A percentile compares a stretch with the other conserved stretches of the same genome.
These are phyloP conservation scores for Phrynocephalus versicolor DNA, from an alignment of 2,113 vertebrate genomes.

Conservation along the genomic window DNA sequence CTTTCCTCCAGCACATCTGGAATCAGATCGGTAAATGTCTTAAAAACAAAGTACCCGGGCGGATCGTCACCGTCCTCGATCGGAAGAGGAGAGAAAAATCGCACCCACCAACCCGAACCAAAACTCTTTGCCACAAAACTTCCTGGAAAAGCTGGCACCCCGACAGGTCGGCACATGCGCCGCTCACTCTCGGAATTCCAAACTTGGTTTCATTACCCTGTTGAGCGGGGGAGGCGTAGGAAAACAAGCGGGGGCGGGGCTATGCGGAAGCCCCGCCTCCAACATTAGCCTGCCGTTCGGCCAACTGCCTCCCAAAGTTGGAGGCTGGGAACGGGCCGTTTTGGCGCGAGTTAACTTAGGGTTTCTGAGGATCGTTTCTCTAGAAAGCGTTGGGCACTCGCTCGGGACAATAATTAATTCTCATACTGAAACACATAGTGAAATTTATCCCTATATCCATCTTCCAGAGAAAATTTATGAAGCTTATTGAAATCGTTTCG, in stretches of 20 bases:
- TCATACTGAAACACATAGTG: no score
- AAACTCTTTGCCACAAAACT: neutral
- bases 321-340: no score
- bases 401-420: no score
- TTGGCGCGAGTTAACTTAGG: neutral
- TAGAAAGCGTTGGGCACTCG: no score
- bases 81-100: neutral
- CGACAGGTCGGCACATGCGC: neutral
- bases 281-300: neutral
- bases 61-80: neutral
- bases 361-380: neutral
- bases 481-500: no score
- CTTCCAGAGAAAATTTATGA: no score
- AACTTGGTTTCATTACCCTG: neutral
- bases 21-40: neutral
- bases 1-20: no score
- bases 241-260: neutral
- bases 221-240: neutral
- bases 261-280: neutral
- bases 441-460: no score
- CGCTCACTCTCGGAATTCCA: fast-evolving
- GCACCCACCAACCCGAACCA: neutral
- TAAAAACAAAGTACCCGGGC: neutral
- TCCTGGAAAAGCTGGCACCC: neutral
- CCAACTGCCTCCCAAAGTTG: neutral